phyloP scores from a whole-genome alignment of 2,888 invertebrate species.

The Hirtodrosophila duncani region DNA sequence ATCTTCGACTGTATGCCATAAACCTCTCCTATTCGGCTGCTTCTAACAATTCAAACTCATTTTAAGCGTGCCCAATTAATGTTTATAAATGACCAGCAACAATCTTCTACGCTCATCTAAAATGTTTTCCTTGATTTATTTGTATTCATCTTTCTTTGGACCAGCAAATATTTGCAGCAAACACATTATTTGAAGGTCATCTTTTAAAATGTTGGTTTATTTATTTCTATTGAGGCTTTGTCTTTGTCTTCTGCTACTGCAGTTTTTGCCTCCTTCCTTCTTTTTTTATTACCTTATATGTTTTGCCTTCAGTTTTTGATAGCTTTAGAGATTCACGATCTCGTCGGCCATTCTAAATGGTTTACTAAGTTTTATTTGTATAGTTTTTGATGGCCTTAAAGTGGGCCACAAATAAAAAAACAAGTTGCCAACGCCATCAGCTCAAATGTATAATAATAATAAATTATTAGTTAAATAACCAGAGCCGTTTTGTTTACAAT shows the following conservation, averaged over 20 bases:
- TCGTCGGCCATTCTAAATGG: slow-evolving; percentile 43
- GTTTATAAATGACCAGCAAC: slow-evolving; percentile 10
- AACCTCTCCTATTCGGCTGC: neutral
- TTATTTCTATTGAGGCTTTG: neutral
- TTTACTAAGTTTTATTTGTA: slow-evolving; percentile 30
- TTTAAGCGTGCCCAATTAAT: slow-evolving; percentile 4
- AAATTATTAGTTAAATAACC: slow-evolving; percentile 25
- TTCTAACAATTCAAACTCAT: neutral
- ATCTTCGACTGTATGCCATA: too few relatives aligned
- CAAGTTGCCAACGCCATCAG: slow-evolving; percentile 8
- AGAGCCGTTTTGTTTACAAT: slow-evolving; percentile 28
- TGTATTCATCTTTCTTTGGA: slow-evolving; percentile 6
- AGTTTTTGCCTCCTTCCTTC: slow-evolving; percentile 3
- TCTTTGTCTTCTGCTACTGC: neutral
- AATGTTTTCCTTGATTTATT: neutral
- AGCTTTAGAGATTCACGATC: slow-evolving; percentile 50
- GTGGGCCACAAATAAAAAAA: slow-evolving; percentile 28
- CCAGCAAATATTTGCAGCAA: slow-evolving; percentile 8
- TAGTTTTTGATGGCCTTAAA: slow-evolving; percentile 35
- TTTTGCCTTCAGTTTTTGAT: slow-evolving; percentile 38
- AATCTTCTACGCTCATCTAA: neutral
- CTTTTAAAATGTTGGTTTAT: neutral
- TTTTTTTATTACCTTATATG: slow-evolving; percentile 13
- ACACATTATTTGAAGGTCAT: slow-evolving; percentile 14
- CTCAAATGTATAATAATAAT: slow-evolving; percentile 16